Base-by-base conservation (phyloP, 2,797 vertebrate genomes). In the Prunella strophiata region DNA sequence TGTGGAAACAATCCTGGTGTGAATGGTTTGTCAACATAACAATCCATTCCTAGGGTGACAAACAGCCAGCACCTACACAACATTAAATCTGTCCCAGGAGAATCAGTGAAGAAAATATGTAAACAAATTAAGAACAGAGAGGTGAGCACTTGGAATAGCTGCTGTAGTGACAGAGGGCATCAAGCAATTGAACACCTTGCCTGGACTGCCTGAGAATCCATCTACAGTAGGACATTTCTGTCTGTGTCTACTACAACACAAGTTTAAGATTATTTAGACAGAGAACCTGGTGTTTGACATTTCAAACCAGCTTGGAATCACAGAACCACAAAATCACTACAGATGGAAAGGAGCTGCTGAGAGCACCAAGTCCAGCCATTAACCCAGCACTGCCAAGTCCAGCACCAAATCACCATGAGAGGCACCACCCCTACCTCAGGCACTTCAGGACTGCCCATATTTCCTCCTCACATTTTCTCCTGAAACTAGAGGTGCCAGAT, bases 381-480 rank as follows among this genome's bases (percentile, higher is more conserved):
- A 12, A 29, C 13, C 32, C 43, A 72, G 22, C 36, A 29, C 15
- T 13, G 34, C 57, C 66, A 43, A 21, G 9, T 3, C 15, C 66
- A 34, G 1, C 42, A 36, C 5, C 11, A 30, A 71, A 26, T 17
- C 34, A 30, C 0, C 2, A 1, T 16, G 52, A 42, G 21, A 21
- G 57, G 43, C 50, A n/a, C 11, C 76, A 59, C 23, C 26, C 10
- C 43, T 0, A 1, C 38, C 40, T 63, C 54, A 13, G n/a, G 1
- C 40, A 42, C 10, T 32, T 19, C 6, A 18, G 36, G 34, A 5
- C 65, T 52, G 47, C 40, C 29, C 8, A 7, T 0, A 1, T 43
- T 38, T 47, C 72, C 57, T 83, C 65, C 58, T 57, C 61, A 8
- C 10, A 36, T 1, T 32, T 71, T 51, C 30, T 85, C 74, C 71